Evolutionary conservation across 2,888 invertebrate genomes (phyloP).

Genomic region (Eutolmus rufibarbis): DNA sequence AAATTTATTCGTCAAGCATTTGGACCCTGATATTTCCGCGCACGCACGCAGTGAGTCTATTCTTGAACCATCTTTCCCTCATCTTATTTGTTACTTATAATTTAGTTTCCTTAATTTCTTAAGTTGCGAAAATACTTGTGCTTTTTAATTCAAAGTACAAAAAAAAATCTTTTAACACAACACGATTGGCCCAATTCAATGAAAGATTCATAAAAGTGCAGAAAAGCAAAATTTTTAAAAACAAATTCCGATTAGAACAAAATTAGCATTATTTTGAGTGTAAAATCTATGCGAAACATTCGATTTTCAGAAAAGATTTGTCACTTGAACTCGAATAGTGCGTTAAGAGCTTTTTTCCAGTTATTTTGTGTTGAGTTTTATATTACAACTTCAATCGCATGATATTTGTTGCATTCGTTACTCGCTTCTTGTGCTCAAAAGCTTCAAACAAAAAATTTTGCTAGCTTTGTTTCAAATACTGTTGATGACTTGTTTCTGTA

Average conservation of each 20-base stretch:
- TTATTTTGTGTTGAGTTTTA: slow-evolving; percentile 25
- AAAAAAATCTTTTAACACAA: not conserved
- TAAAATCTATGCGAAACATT: not conserved
- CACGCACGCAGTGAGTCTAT: slow-evolving; percentile 64
- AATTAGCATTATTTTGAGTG: not conserved
- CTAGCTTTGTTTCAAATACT: not conserved
- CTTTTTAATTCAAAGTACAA: not conserved
- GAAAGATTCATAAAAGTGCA: not conserved
- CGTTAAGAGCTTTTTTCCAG: slow-evolving; percentile 15
- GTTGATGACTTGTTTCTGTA: not conserved
- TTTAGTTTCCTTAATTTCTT: not conserved
- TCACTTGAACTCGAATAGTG: not conserved
- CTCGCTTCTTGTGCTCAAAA: not conserved
- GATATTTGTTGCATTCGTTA: not conserved
- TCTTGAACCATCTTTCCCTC: slow-evolving; percentile 23
- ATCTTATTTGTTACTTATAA: not conserved
- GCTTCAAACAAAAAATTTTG: not conserved
- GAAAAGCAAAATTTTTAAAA: not conserved
- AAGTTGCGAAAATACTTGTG: not conserved
- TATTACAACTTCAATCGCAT: not conserved
- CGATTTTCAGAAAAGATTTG: not conserved
- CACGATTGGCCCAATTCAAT: not conserved
- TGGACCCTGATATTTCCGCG: slow-evolving; percentile 59
- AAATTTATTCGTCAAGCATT: slow-evolving; percentile 20
- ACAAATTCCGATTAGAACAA: not conserved